Conservation (phyloP, 2,888 invertebrate genomes). For the Agrotis clavis region DNA sequence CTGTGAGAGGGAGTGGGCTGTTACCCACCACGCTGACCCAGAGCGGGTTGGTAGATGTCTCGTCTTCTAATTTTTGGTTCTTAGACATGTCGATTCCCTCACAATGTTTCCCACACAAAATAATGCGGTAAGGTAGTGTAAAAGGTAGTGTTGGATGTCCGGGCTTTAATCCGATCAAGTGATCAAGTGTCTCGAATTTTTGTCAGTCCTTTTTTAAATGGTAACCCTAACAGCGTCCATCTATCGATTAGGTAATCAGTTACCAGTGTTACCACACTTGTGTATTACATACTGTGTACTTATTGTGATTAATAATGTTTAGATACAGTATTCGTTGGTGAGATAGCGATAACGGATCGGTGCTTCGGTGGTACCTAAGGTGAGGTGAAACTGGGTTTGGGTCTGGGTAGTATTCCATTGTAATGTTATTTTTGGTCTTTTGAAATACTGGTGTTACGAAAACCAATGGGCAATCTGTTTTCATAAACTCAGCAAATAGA, state of each 20-base stretch:
- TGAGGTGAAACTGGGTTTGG: slow-evolving; percentile 6
- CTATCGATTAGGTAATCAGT: slow-evolving; percentile 52
- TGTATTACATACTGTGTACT: slow-evolving; percentile 10
- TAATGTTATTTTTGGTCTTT: background rate
- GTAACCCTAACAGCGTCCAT: slow-evolving; percentile 7
- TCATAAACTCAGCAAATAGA: no score
- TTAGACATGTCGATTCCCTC: no score
- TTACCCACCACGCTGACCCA: no score
- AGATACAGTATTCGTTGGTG: slow-evolving; percentile 8
- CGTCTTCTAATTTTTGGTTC: no score
- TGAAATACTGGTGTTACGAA: no score
- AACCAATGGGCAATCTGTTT: no score
- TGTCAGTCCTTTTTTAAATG: background rate
- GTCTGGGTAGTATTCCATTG: background rate
- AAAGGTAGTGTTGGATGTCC: no score
- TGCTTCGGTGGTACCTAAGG: background rate
- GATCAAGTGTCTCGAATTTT: background rate
- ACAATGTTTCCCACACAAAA: no score
- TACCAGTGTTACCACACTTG: slow-evolving; percentile 28
- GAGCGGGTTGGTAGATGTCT: no score
- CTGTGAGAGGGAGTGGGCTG: no score
- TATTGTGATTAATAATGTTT: slow-evolving; percentile 56
- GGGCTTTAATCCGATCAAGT: no score
- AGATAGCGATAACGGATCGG: slow-evolving; percentile 39
- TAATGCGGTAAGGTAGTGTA: no score